Percentiles rank a stretch among this genome's conserved stretches.
Evolutionary conservation across 2,888 invertebrate genomes (phyloP).

Genomic region (Ophioninae sp.): DNA sequence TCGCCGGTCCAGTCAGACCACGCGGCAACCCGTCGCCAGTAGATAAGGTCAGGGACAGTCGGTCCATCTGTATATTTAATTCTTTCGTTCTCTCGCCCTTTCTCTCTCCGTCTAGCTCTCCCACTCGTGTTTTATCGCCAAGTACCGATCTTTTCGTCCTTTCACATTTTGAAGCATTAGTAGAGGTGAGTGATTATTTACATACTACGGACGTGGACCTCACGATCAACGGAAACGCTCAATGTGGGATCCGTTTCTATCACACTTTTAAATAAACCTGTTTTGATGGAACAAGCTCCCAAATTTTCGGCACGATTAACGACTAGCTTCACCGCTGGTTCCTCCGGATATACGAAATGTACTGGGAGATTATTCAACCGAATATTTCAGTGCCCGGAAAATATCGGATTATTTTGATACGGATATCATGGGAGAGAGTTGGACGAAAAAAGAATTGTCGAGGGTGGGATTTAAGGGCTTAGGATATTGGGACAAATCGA

Average conservation of each 20-base stretch:
- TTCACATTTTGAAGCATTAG: not conserved
- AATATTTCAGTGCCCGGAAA: not conserved
- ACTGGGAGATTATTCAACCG: not conserved
- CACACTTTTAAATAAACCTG: not conserved
- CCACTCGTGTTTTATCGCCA: not conserved
- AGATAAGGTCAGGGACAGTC: slow-evolving; percentile 71
- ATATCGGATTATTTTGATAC: not conserved
- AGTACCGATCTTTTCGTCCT: slow-evolving; percentile 1
- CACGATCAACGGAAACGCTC: not conserved
- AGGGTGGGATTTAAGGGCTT: no score
- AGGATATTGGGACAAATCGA: no score
- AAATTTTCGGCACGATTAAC: not conserved
- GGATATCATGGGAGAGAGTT: not conserved
- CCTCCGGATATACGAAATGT: not conserved
- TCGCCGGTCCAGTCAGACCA: slow-evolving; percentile 26
- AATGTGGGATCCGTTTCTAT: not conserved
- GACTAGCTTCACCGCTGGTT: not conserved
- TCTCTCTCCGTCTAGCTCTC: not conserved
- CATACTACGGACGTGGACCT: not conserved
- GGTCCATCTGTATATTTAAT: slow-evolving; percentile 41
- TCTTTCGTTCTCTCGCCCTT: slow-evolving; percentile 16
- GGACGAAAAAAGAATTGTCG: no score
- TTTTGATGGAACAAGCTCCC: not conserved
- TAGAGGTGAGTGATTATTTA: not conserved
- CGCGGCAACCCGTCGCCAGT: slow-evolving; percentile 52